phyloP scores from a whole-genome alignment of 2,797 vertebrate species.

The Megaceryle alcyon region DNA sequence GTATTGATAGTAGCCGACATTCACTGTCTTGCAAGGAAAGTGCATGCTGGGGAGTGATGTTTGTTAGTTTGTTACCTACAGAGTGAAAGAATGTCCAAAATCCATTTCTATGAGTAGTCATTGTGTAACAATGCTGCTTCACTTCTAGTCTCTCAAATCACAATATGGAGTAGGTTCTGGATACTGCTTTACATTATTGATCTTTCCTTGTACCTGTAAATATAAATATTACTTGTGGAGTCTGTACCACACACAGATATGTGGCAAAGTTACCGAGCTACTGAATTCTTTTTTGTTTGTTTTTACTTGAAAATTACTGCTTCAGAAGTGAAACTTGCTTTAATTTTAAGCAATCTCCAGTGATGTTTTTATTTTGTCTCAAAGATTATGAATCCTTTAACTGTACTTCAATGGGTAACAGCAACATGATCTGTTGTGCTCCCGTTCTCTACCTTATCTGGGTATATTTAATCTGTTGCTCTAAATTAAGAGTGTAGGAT shows the following conservation, averaged over 20 bases:
- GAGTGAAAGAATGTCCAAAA: neutral
- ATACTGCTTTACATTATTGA: neutral
- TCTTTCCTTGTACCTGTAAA: neutral
- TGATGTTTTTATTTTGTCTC: neutral
- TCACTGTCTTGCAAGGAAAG: neutral
- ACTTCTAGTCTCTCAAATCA: neutral
- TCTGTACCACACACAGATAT: neutral
- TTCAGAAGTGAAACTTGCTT: neutral
- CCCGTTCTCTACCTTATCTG: neutral
- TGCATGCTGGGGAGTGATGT: neutral
- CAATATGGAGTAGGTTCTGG: neutral
- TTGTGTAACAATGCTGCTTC: neutral
- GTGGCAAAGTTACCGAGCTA: neutral
- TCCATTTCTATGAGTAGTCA: neutral
- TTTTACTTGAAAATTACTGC: neutral
- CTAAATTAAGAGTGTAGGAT: neutral
- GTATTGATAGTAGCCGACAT: neutral
- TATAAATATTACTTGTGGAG: neutral
- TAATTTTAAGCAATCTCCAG: neutral
- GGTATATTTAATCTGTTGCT: neutral
- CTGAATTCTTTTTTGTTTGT: neutral
- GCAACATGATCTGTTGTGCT: neutral
- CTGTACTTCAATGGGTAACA: neutral
- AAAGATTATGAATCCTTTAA: neutral
- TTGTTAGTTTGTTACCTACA: neutral